These are phyloP conservation scores for Neodontobutis hainanensis DNA, from an alignment of 2,113 vertebrate species.

Conservation along the genomic window DNA sequence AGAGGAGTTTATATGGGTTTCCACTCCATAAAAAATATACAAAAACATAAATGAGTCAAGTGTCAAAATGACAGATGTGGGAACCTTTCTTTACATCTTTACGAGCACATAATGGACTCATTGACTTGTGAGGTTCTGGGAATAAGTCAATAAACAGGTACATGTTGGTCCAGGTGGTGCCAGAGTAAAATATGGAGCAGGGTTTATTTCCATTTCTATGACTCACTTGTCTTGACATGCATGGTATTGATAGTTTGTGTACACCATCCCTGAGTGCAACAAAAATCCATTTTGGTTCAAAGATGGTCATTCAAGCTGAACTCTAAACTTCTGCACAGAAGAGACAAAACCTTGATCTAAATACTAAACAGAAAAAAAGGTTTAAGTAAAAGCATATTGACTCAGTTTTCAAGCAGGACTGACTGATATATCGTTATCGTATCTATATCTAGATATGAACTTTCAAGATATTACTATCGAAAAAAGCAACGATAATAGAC, in stretches of 20 bases:
- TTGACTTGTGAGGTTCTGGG: conserved; percentile 49
- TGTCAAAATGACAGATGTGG: conserved; percentile 52
- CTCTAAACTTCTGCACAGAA: conserved; percentile 37
- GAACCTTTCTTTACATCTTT: conserved; percentile 44
- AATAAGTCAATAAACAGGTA: conserved; percentile 52
- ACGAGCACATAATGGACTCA: conserved; percentile 54
- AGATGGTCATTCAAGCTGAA: conserved; percentile 40
- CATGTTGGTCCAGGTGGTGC: conserved; percentile 63
- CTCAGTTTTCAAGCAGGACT: too few species aligned
- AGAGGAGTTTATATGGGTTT: background rate
- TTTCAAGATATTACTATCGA: too few species aligned
- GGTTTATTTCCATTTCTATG: conserved; percentile 58
- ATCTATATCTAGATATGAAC: too few species aligned
- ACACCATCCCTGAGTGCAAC: conserved; percentile 42
- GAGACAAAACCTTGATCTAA: conserved; percentile 40
- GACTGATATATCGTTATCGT: too few species aligned
- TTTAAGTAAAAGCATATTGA: too few species aligned
- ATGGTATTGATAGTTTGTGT: conserved; percentile 52
- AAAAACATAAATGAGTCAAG: conserved; percentile 19
- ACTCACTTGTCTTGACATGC: conserved; percentile 63
- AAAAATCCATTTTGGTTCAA: conserved; percentile 28
- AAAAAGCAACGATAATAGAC: too few species aligned
- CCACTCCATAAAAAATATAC: conserved; percentile 9
- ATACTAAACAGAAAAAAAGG: too few species aligned
- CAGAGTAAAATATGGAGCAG: conserved; percentile 36